Percentiles rank a stretch among this genome's conserved stretches.
phyloP scores from a whole-genome alignment of 2,797 vertebrate genomes.

The Pseudochirops corinnae region DNA sequence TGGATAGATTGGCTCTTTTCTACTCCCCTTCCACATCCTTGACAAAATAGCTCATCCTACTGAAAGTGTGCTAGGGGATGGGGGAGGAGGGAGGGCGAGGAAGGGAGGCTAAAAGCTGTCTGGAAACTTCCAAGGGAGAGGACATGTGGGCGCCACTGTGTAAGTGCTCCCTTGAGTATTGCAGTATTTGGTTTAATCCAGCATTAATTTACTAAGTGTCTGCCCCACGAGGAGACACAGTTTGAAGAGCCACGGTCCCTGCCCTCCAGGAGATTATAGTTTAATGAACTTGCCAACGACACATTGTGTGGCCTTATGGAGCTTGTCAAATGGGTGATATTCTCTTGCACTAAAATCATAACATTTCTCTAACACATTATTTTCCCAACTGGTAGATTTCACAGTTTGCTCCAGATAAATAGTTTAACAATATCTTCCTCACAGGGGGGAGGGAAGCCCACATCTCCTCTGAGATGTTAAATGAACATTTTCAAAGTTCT shows the following conservation, averaged over 20 bases:
- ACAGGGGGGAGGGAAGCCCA: conserved; percentile 45
- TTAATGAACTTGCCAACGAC: not conserved
- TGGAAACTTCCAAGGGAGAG: not conserved
- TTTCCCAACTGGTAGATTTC: conserved; percentile 32
- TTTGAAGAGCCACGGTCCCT: not conserved
- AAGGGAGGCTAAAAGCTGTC: not conserved
- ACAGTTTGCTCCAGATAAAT: conserved; percentile 59
- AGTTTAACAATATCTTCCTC: conserved; percentile 64
- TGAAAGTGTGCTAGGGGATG: not conserved
- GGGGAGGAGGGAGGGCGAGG: too few relatives aligned
- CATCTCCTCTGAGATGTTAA: conserved; percentile 58
- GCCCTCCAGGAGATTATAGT: not conserved
- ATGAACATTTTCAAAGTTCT: conserved; percentile 62
- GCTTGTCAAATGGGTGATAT: accelerated
- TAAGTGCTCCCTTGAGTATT: not conserved
- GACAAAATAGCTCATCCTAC: conserved; percentile 5
- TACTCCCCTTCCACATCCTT: not conserved
- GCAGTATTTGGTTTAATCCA: not conserved
- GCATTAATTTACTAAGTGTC: not conserved
- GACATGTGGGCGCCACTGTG: not conserved
- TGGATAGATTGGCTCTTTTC: not conserved
- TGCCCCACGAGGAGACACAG: not conserved
- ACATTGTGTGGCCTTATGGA: not conserved
- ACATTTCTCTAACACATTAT: conserved; percentile 31
- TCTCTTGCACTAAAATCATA: not conserved